Conservation (phyloP, 2,888 invertebrate species). For the Chirona hameri region DNA sequence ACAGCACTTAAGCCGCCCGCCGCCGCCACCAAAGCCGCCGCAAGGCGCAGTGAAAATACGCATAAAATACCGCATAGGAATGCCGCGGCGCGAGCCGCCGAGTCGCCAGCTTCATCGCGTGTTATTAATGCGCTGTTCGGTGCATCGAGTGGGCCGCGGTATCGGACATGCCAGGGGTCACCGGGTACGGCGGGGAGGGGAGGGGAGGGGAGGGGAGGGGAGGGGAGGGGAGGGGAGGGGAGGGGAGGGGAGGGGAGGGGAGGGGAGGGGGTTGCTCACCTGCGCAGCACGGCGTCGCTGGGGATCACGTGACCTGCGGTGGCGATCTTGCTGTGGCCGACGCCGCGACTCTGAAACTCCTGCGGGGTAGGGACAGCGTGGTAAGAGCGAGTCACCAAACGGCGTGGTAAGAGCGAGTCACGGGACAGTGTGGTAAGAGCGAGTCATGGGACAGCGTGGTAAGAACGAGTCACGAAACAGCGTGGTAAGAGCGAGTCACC, state of each 20-base stretch:
- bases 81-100: neutral
- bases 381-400: neutral
- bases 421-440: neutral
- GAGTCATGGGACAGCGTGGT: neutral
- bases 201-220: neutral
- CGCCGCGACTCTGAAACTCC: constrained; percentile 49
- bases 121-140: neutral
- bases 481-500: constrained; percentile 31
- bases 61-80: constrained; percentile 5
- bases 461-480: too few species aligned
- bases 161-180: neutral
- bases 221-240: neutral
- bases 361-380: constrained; percentile 44
- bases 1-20: constrained; percentile 42
- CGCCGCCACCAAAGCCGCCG: too few species aligned
- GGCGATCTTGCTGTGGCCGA: constrained; percentile 54
- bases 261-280: constrained; percentile 50
- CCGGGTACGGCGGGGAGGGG: neutral
- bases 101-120: neutral
- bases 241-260: neutral
- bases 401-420: neutral
- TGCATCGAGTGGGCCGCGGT: neutral
- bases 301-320: constrained; percentile 56
- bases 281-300: constrained; percentile 45
- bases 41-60: neutral